Conservation (phyloP, 2,797 vertebrate genomes). For the Cuniculus paca region DNA sequence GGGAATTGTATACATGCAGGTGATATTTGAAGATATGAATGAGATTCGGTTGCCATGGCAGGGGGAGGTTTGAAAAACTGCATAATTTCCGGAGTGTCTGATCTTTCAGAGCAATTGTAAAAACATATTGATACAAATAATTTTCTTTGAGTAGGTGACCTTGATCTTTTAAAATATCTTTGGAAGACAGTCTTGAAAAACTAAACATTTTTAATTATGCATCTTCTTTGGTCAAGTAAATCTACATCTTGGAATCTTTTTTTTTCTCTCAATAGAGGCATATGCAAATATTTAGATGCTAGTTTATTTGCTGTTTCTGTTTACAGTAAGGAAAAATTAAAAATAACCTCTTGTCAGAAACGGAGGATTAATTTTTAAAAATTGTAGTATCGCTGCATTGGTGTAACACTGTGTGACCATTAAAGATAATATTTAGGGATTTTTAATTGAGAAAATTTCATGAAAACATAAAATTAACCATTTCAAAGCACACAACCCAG, state of each 20-base stretch:
- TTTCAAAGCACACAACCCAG: neutral
- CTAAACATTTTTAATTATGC: neutral
- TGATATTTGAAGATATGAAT: neutral
- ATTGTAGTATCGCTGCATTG: neutral
- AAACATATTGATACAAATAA: conserved; percentile 5
- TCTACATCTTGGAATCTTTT: neutral
- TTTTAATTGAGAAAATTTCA: neutral
- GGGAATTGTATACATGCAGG: neutral
- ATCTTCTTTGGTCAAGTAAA: neutral
- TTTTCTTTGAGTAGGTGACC: neutral
- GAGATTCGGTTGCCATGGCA: neutral
- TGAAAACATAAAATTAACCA: neutral
- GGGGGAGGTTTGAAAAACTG: neutral
- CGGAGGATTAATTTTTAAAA: neutral
- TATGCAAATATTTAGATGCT: conserved; percentile 22
- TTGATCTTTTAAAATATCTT: conserved; percentile 39
- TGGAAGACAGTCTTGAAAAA: neutral
- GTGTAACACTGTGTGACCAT: neutral
- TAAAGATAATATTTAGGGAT: neutral
- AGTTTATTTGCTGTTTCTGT: neutral
- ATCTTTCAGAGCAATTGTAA: neutral
- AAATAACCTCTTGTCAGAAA: conserved; percentile 10
- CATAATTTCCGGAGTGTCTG: neutral
- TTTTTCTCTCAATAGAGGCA: neutral
- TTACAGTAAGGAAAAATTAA: neutral